These are phyloP conservation scores for Catocala sponsa DNA, from an alignment of 2,888 invertebrate species.

Conservation along the genomic window DNA sequence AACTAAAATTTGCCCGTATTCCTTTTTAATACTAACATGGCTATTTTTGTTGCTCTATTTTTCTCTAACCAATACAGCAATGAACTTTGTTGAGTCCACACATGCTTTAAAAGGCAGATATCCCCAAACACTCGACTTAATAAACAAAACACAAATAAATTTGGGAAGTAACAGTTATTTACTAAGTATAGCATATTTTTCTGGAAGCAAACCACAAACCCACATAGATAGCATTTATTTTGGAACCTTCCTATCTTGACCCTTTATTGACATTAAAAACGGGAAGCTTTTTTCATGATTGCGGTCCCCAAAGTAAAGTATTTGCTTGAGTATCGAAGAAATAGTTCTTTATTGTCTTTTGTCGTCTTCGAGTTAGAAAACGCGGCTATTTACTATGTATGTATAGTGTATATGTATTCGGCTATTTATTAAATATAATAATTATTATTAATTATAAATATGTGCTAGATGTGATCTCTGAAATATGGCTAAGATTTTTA, in stretches of 20 bases:
- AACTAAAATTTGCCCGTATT: background rate
- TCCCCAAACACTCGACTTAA: slow-evolving; percentile 11
- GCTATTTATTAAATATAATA: no score
- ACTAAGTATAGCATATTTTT: slow-evolving; percentile 38
- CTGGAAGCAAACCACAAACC: slow-evolving; percentile 29
- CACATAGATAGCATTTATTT: slow-evolving; percentile 42
- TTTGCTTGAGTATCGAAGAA: slow-evolving; percentile 33
- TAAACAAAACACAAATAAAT: slow-evolving; percentile 36
- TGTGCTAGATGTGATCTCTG: no score
- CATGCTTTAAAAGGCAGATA: slow-evolving; percentile 13
- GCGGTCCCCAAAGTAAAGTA: slow-evolving; percentile 37
- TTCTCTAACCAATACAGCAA: slow-evolving; percentile 1
- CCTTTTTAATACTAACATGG: background rate
- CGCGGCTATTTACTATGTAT: no score
- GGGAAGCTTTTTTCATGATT: slow-evolving; percentile 47
- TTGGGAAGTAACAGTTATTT: slow-evolving; percentile 34
- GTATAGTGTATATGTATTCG: no score
- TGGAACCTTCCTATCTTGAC: slow-evolving; percentile 34
- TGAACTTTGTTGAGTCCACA: slow-evolving; percentile 14
- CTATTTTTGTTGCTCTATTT: background rate
- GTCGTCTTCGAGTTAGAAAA: background rate
- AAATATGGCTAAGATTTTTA: no score
- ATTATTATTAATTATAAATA: no score
- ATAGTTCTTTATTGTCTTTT: slow-evolving; percentile 37
- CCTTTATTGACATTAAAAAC: slow-evolving; percentile 50